Evolutionary conservation across 2,113 vertebrate genomes (phyloP), one percentile per base, ranked within the genome.

Genomic region (Sprattus sprattus): DNA sequence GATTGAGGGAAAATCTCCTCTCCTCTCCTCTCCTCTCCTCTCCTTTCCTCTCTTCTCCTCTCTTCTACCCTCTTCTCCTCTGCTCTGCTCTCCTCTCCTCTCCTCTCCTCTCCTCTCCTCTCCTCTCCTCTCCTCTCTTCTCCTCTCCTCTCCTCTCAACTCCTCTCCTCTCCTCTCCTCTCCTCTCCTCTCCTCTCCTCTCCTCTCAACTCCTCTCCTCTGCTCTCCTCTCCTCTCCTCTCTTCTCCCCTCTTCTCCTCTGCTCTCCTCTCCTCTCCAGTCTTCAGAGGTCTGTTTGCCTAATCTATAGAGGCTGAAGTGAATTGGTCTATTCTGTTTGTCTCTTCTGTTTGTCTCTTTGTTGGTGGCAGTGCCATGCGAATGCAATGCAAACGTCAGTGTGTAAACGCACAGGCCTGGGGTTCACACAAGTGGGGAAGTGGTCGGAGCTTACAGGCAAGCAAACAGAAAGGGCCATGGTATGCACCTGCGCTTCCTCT

Each of bases 341-440:
- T 39, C 10, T 78, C 25, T 4, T 39, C 10, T 78, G 10, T 4
- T 10, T 2, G 71, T 78, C 32, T 82, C 83, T 71, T 83, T 85
- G 84, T 83, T 88, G 89, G 87, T 90, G 88, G 86, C 92, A 86
- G 81, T 86, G 85, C 83, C 89, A 84, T 85, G 90, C 88, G 88
- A 94, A 94, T 94, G 89, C 89, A 93, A 90, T 86, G 85, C 80
- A 91, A 93, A 93, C 50, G 91, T 16, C 86, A 81, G 15, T n/a
- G 45, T 45, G 85, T 88, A 91, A 91, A 90, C 60, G 81, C 44
- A 45, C 81, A 11, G 67, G 25, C 54, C 1, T 2, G 49, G 87
- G 81, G 86, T 81, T 87, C 92, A 89, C 85, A 67, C 64, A 88
- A 89, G 90, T 91, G 89, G 88, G 39, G 89, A 92, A 90, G 82